phyloP scores from a whole-genome alignment of 2,888 invertebrate species.

The Lepidocyrtoides sp. region DNA sequence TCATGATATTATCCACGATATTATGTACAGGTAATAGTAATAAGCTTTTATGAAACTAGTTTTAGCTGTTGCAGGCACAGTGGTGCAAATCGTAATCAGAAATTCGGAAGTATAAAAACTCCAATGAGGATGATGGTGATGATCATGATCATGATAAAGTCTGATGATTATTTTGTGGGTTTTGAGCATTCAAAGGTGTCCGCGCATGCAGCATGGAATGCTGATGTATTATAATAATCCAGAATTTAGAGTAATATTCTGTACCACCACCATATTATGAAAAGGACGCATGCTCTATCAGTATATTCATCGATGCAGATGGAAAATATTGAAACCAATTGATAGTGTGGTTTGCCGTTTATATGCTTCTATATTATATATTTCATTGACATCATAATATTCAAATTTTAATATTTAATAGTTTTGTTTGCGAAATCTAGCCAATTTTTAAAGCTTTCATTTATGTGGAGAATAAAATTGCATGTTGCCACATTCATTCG shows the following conservation, averaged over 20 bases:
- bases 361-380: neutral
- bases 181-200: constrained; percentile 31
- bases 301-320: neutral
- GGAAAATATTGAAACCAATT: neutral
- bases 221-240: neutral
- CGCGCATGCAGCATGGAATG: constrained; percentile 23
- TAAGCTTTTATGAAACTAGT: neutral
- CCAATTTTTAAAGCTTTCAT: neutral
- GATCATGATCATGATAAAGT: neutral
- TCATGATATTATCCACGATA: neutral
- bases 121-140: neutral
- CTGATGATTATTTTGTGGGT: constrained; percentile 37
- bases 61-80: neutral
- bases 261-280: neutral
- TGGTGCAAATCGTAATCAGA: constrained; percentile 2
- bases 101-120: neutral
- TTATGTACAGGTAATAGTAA: neutral
- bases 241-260: neutral
- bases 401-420: neutral
- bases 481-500: no score
- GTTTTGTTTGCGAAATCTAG: neutral
- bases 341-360: neutral
- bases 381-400: neutral
- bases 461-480: neutral
- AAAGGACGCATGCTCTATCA: neutral